phyloP scores from a whole-genome alignment of 2,888 invertebrate genomes.

The Pseudococcus jackbeardsleyi region DNA sequence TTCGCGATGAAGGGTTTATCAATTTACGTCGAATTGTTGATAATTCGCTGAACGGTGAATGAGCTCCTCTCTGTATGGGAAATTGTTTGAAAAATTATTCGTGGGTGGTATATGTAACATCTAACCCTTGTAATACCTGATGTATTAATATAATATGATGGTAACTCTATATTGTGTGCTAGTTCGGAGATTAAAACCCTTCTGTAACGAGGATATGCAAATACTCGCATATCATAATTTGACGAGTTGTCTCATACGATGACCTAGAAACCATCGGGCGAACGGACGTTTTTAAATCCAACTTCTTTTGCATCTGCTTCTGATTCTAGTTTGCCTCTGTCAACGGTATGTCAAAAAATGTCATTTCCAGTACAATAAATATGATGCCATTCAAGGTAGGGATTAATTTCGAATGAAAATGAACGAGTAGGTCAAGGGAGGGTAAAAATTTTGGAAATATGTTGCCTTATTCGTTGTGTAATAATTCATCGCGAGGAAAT shows the following conservation, averaged over 20 bases:
- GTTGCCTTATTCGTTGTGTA: too few relatives aligned
- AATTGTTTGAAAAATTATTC: conserved; percentile 12
- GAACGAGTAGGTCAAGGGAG: too few relatives aligned
- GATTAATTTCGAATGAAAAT: too few relatives aligned
- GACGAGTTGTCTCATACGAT: not conserved
- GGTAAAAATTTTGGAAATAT: too few relatives aligned
- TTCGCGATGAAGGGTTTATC: not conserved
- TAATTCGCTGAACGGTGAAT: conserved; percentile 2
- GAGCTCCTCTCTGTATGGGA: not conserved
- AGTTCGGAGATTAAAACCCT: conserved; percentile 15
- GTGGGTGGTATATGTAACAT: conserved; percentile 28
- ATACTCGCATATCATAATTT: not conserved
- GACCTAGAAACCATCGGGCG: not conserved
- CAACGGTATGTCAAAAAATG: not conserved
- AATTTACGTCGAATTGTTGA: not conserved
- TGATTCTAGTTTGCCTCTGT: not conserved
- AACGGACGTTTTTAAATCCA: not conserved
- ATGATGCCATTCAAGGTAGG: not conserved
- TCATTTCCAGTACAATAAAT: not conserved
- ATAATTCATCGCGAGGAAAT: too few relatives aligned
- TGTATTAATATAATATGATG: not conserved
- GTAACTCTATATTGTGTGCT: not conserved
- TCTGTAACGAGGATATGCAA: conserved; percentile 14
- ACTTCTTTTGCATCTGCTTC: not conserved
- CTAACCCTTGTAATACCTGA: conserved; percentile 27